Evolutionary conservation across 2,797 vertebrate genomes (phyloP).

Genomic region (Smutsia temminckii): DNA sequence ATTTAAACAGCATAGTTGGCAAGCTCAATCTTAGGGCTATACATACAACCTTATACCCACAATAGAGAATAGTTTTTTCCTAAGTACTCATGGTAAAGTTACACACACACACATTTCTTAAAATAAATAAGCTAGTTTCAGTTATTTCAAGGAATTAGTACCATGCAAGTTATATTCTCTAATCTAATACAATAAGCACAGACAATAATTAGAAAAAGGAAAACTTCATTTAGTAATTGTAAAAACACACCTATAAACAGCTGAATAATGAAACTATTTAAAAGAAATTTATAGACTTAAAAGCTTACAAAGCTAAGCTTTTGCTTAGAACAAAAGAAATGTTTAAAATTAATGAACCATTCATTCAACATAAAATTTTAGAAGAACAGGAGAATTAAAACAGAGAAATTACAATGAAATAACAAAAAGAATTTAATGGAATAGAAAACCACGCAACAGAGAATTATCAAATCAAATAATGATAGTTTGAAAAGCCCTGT

Average conservation of each 20-base stretch:
- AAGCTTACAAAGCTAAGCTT: background rate
- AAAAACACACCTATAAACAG: background rate
- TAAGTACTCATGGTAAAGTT: background rate
- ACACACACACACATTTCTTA: too few species aligned
- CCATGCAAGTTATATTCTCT: background rate
- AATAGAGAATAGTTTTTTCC: background rate
- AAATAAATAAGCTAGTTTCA: background rate
- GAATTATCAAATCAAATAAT: background rate
- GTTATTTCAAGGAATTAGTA: background rate
- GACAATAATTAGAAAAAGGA: background rate
- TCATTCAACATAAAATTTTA: background rate
- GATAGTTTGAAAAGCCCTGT: background rate
- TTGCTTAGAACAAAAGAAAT: background rate
- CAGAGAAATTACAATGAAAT: background rate
- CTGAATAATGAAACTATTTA: background rate
- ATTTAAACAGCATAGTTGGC: background rate
- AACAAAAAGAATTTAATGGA: background rate
- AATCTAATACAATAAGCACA: background rate
- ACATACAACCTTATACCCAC: background rate
- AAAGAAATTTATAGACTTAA: background rate
- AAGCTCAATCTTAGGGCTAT: background rate
- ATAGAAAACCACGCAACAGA: background rate
- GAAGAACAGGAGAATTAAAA: background rate
- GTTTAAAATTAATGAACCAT: background rate
- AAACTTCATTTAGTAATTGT: background rate